These are phyloP conservation scores for Yponomeuta evonymella DNA, from an alignment of 2,888 invertebrate genomes.

Conservation along the genomic window DNA sequence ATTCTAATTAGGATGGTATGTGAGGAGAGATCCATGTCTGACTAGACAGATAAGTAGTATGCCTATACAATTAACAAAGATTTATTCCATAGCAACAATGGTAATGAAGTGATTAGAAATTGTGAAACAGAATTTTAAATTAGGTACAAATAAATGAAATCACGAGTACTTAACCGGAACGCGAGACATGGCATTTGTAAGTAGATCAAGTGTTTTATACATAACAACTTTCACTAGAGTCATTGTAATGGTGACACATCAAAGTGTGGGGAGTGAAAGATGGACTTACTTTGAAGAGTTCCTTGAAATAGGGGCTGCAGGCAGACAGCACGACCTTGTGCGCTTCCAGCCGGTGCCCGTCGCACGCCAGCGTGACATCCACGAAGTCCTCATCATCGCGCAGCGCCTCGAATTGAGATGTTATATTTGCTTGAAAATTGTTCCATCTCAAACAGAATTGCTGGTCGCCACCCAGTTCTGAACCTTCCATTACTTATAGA, in stretches of 20 bases:
- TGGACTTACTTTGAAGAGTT: constrained; percentile 86
- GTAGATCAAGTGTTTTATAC: constrained; percentile 77
- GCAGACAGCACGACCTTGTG: constrained; percentile 91
- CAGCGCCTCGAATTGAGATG: constrained; percentile 89
- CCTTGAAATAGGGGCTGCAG: constrained; percentile 92
- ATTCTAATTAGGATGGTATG: constrained; percentile 1
- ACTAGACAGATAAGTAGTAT: not conserved
- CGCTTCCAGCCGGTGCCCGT: constrained; percentile 88
- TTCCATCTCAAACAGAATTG: constrained; percentile 94
- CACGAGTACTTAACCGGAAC: constrained; percentile 76
- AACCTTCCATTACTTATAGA: constrained; percentile 78
- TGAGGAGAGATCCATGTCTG: constrained; percentile 2
- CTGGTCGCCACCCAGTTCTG: constrained; percentile 83
- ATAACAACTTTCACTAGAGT: constrained; percentile 77
- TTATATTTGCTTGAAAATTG: constrained; percentile 91
- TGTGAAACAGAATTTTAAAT: constrained; percentile 73
- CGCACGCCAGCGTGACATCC: constrained; percentile 91
- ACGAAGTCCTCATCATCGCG: constrained; percentile 91
- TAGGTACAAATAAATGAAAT: constrained; percentile 75
- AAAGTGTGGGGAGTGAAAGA: constrained; percentile 75
- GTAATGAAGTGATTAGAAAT: constrained; percentile 72
- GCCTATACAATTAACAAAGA: constrained; percentile 13
- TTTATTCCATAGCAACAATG: constrained; percentile 46
- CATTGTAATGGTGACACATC: constrained; percentile 77
- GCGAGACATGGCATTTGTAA: constrained; percentile 77